Base-by-base conservation (phyloP, 2,888 invertebrate species). In the Smittia aterrima region DNA sequence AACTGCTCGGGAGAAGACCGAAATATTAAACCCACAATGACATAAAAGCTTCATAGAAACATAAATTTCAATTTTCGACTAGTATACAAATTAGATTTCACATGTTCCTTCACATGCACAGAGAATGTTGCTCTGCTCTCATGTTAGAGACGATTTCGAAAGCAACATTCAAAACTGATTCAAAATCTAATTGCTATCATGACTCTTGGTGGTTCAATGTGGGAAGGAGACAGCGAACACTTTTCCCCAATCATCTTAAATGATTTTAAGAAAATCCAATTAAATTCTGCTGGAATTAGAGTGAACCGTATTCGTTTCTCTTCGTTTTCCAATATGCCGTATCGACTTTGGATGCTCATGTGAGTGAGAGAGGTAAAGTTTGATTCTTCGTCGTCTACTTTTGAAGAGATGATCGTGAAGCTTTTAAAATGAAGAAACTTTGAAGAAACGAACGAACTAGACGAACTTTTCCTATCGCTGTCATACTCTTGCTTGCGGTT, bases 61-160 rank as follows among this genome's bases (percentile, higher is more conserved):
- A 80, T 82, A 77, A 82, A 87, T 78, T 78, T 82, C 41, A 18
- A 58, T 58, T 58, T 32, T 20, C 58, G 20, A 20, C 58, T 58
- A n/a, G 20, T 18, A 47, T 16, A 18, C 53, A 47, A 47, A 47
- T 47, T n/a, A 20, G 20, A 58, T 58, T 58, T 18, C 58, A 9
- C 20, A 58, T 58, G 22, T 58, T 9, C 58, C 20, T 58, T 22
- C 9, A 7, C 20, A 20, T 58, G 58, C 58, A 6, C 58, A 9
- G 20, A 58, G 20, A 22, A 2, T 20, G 4, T 58, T 58, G 58
- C 18, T 18, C 16, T 11, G 16, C 47, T 13, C 47, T 32, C 32
- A 32, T 47, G 47, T 47, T 16, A 47, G 47, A 38, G 9, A 47
- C 11, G 47, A 47, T 47, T 47, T 47, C 16, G 47, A 47, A n/a